A percentile compares a stretch with the other conserved stretches of the same genome.
phyloP scores from a whole-genome alignment of 2,113 vertebrate genomes.

The Melanocharis versteri region DNA sequence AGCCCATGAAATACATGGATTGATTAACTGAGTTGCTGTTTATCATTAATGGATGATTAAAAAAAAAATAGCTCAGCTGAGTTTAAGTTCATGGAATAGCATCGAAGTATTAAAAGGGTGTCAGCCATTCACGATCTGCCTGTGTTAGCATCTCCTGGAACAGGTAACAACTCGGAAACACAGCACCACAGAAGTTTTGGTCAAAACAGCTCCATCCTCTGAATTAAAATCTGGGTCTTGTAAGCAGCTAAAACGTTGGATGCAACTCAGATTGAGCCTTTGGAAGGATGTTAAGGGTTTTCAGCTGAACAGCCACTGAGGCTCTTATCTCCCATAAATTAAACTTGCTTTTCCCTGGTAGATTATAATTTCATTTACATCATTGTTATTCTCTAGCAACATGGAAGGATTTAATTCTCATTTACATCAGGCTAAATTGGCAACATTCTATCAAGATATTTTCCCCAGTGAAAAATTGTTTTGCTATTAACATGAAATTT shows the following conservation, averaged over 20 bases:
- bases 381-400: not conserved
- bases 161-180: not conserved
- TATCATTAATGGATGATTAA: not conserved
- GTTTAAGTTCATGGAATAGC: not conserved
- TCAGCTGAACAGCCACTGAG: not conserved
- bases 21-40: not conserved
- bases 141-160: not conserved
- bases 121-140: not conserved
- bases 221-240: not conserved
- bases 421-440: not conserved
- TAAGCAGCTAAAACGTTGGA: not conserved
- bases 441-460: not conserved
- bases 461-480: not conserved
- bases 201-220: not conserved
- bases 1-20: not conserved
- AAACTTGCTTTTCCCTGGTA: not conserved
- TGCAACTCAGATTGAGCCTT: not conserved
- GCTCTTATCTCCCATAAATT: not conserved
- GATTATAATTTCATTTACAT: not conserved
- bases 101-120: not conserved
- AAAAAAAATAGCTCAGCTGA: not conserved
- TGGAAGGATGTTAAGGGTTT: not conserved
- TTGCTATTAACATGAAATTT: not conserved
- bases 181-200: not conserved
- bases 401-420: not conserved